These are phyloP conservation scores for Actenoides lindsayi DNA, from an alignment of 2,113 vertebrate genomes.

Conservation along the genomic window DNA sequence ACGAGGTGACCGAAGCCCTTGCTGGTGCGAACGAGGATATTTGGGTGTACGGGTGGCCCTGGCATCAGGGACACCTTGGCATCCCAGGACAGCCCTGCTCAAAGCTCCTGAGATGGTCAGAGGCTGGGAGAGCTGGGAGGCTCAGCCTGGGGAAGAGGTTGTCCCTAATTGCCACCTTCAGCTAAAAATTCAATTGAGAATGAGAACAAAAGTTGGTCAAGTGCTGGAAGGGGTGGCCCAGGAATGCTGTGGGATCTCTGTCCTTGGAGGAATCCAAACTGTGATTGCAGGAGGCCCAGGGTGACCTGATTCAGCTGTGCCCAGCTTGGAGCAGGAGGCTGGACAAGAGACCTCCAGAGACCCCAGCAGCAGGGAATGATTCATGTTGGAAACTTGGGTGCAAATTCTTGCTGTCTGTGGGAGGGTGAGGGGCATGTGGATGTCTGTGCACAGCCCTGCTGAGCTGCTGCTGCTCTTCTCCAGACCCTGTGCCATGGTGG, in stretches of 20 bases:
- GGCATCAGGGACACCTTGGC: not conserved
- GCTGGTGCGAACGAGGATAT: fast-evolving
- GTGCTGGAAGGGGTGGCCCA: not conserved
- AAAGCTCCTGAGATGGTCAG: not conserved
- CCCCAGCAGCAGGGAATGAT: not conserved
- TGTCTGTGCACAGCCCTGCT: not conserved
- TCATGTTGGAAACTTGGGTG: not conserved
- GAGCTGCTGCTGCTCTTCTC: not conserved
- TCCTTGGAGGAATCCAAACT: not conserved
- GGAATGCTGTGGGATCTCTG: not conserved
- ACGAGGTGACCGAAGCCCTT: fast-evolving
- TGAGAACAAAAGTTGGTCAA: not conserved
- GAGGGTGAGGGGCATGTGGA: fast-evolving
- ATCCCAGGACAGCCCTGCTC: not conserved
- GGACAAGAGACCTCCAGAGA: not conserved
- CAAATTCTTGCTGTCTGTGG: not conserved
- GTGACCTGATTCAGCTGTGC: not conserved
- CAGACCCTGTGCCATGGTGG: constrained; percentile 82
- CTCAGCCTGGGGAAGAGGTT: not conserved
- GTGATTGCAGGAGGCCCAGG: not conserved
- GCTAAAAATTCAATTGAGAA: not conserved
- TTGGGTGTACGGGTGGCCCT: not conserved
- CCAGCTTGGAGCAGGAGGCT: not conserved
- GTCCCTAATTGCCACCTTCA: not conserved
- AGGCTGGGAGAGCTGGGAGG: not conserved